phyloP scores from a whole-genome alignment of 2,797 vertebrate genomes.

The Molossus molossus region DNA sequence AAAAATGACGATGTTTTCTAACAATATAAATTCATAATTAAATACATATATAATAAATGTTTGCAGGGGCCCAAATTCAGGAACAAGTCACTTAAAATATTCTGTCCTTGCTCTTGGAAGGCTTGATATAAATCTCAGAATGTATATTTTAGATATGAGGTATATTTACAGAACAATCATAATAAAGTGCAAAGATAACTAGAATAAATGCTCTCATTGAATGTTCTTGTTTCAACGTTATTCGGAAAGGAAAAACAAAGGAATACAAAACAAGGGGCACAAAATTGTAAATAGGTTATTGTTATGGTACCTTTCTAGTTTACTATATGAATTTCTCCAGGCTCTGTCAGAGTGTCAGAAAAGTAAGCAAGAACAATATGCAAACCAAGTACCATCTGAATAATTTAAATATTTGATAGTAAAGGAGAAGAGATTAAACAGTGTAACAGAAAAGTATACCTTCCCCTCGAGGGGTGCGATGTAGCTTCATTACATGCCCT shows the following conservation, averaged over 20 bases:
- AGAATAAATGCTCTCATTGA: not conserved
- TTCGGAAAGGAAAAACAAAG: not conserved
- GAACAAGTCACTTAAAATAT: not conserved
- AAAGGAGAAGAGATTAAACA: not conserved
- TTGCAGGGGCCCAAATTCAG: not conserved
- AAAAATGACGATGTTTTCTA: not conserved
- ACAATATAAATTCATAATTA: slow-evolving; percentile 7
- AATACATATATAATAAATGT: not conserved
- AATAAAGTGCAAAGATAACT: slow-evolving; percentile 3
- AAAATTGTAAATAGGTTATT: slow-evolving; percentile 16
- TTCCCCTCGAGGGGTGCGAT: not conserved
- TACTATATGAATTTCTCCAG: not conserved
- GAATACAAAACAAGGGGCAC: not conserved
- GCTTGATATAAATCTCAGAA: not conserved
- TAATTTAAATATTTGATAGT: not conserved
- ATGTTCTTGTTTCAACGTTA: not conserved
- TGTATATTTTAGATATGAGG: not conserved
- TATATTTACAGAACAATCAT: slow-evolving; percentile 13
- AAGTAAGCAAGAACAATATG: not conserved
- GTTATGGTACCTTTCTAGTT: not conserved
- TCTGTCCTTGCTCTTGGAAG: not conserved
- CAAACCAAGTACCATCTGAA: not conserved
- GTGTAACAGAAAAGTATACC: not conserved
- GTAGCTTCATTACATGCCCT: not conserved
- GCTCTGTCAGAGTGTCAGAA: not conserved